Evolutionary conservation across 2,113 vertebrate genomes (phyloP).

Genomic region (Platycercus adscitus): DNA sequence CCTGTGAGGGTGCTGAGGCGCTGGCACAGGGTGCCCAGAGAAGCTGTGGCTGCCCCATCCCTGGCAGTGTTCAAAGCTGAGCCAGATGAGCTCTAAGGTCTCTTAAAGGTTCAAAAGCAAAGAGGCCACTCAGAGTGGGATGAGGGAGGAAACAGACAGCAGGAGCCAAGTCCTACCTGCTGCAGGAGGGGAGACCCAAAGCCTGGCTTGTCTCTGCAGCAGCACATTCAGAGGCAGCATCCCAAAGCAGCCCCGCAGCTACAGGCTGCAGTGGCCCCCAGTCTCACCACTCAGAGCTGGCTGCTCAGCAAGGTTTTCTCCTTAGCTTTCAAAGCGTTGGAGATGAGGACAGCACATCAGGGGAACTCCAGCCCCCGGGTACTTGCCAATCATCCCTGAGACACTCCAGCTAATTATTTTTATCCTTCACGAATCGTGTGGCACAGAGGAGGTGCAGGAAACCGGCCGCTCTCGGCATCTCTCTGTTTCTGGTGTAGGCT

Average conservation of each 20-base stretch:
- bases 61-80: background rate
- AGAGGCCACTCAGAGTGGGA: background rate
- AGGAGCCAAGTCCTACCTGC: background rate
- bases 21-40: background rate
- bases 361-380: background rate
- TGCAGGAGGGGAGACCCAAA: background rate
- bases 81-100: background rate
- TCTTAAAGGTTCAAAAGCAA: background rate
- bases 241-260: background rate
- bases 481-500: background rate
- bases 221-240: background rate
- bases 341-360: fast-evolving
- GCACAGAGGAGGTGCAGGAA: background rate
- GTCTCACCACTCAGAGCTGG: background rate
- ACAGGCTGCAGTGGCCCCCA: background rate
- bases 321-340: background rate
- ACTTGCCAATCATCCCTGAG: slow-evolving; percentile 12
- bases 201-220: background rate
- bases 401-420: slow-evolving; percentile 44
- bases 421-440: background rate
- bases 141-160: fast-evolving
- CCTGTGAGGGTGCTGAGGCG: background rate
- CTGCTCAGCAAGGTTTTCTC: background rate
- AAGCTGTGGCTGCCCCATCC: background rate
- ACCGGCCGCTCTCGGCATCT: background rate